phyloP scores from a whole-genome alignment of 2,797 vertebrate genomes.

The Buceros bicornis region DNA sequence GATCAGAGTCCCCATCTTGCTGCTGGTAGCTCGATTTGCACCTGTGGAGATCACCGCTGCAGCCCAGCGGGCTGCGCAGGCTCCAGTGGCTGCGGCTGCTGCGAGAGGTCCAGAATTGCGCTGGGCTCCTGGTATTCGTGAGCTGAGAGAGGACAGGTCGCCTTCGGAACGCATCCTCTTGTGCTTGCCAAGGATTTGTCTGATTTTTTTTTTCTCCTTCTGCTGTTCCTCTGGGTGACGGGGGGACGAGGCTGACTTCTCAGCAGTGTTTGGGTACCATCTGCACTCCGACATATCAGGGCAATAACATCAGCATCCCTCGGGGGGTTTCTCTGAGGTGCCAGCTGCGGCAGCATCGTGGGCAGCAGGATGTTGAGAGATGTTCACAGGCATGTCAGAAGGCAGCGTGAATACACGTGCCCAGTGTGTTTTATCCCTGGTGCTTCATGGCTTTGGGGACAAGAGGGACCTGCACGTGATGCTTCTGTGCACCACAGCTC shows the following conservation, averaged over 20 bases:
- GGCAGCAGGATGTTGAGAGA: neutral
- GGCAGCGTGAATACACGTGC: fast-evolving
- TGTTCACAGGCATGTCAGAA: neutral
- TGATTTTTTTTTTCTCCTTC: neutral
- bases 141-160: neutral
- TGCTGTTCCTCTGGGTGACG: neutral
- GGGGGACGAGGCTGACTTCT: neutral
- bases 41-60: neutral
- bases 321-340: neutral
- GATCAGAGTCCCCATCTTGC: neutral
- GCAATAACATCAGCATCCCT: neutral
- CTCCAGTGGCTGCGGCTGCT: neutral
- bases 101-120: neutral
- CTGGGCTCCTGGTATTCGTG: neutral
- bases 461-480: fast-evolving
- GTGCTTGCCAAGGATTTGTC: neutral
- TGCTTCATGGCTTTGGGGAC: neutral
- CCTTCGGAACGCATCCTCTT: neutral
- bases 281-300: neutral
- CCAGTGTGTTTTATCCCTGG: neutral
- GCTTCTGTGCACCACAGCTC: neutral
- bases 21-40: neutral
- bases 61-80: neutral
- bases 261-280: neutral
- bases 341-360: neutral